Base-by-base conservation (phyloP, 2,888 invertebrate genomes). In the Amphipoea oculea region DNA sequence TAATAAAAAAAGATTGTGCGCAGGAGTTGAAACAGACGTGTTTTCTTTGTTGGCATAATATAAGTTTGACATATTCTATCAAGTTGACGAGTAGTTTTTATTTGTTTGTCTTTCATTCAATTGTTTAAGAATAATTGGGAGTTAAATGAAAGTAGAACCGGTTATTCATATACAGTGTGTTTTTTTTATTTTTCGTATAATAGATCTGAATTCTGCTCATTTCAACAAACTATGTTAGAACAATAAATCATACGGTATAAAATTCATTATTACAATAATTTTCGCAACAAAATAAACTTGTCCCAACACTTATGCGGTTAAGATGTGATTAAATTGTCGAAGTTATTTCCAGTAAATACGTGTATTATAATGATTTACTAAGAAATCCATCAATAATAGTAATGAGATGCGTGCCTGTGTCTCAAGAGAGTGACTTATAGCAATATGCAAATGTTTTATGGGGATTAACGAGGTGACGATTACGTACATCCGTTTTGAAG, bases 331-430 rank as follows among this genome's bases (percentile, higher is more conserved):
- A 84, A 82, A 80, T 11, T 78, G 82, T 73, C 79, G 36, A 80
- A 69, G 48, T 62, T 78, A 77, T 82, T 87, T 80, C 84, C 77
- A 86, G 66, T 83, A 66, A 78, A 79, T 69, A 84, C 73, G 40
- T 70, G 76, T 76, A 84, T 82, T 78, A 81, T 79, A 86, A 84
- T 87, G 70, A 79, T 80, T 89, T 89, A 86, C 88, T 84, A 76
- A 82, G 85, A 88, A 89, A 78, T 74, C 84, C 75, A 86, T 85
- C 70, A 83, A 72, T 83, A 81, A 73, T 77, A 57, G 48, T 78
- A 78, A 86, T 81, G 73, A 80, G 70, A 80, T 74, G 73, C 63
- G 42, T 67, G 73, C 74, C 84, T 57, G 42, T 66, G 72, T 82
- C 85, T 62, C 72, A 69, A 70, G 72, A 23, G 65, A 74, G 11